Percentiles rank a stretch among this genome's conserved stretches.
These are phyloP conservation scores for Micoletzkya japonica DNA, from an alignment of 2,888 invertebrate species.

Conservation along the genomic window DNA sequence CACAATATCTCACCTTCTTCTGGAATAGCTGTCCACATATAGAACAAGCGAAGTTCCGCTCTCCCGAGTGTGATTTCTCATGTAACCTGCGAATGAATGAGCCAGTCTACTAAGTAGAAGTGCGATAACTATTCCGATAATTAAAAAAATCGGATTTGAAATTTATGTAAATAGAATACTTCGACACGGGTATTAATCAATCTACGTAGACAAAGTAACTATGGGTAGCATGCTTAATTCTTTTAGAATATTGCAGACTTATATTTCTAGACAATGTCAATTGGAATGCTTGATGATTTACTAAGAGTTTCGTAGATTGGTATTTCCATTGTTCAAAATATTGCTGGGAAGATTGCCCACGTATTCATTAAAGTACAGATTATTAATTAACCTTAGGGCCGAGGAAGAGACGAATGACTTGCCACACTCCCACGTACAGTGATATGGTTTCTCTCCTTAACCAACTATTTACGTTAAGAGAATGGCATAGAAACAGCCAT, in stretches of 20 bases:
- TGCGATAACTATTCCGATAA: neutral
- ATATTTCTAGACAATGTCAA: too few relatives aligned
- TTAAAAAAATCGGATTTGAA: neutral
- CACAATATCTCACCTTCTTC: slow-evolving; percentile 1
- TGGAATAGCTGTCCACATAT: slow-evolving; percentile 31
- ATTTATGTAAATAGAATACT: neutral
- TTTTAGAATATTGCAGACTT: too few relatives aligned
- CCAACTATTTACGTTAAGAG: neutral
- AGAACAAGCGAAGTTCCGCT: slow-evolving; percentile 28
- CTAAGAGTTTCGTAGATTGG: neutral
- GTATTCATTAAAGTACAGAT: neutral
- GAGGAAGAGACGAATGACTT: slow-evolving; percentile 47
- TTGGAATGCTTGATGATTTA: too few relatives aligned
- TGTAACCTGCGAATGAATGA: slow-evolving; percentile 35
- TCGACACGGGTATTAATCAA: neutral
- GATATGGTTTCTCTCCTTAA: slow-evolving; percentile 46
- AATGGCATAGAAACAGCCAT: neutral
- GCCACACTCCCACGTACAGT: slow-evolving; percentile 55
- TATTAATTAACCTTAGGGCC: slow-evolving; percentile 25
- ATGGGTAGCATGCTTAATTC: too few relatives aligned
- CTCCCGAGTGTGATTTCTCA: slow-evolving; percentile 45
- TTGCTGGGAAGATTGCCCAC: neutral
- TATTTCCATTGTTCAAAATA: neutral
- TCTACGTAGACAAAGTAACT: too few relatives aligned
- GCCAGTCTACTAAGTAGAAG: neutral